These are phyloP conservation scores for Luperina nickerlii DNA, from an alignment of 2,888 invertebrate species.

Conservation along the genomic window DNA sequence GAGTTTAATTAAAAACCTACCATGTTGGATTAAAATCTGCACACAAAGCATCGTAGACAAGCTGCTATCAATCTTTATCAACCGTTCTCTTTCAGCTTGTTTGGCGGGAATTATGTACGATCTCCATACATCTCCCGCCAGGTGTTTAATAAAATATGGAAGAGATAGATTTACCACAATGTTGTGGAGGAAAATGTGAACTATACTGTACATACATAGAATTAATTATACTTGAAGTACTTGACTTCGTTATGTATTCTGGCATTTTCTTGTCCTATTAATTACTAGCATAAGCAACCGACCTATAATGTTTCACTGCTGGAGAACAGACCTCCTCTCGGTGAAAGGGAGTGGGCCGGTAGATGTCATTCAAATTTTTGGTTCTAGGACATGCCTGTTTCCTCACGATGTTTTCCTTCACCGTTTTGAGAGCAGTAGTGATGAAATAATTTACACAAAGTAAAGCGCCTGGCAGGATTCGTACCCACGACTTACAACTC, in stretches of 20 bases:
- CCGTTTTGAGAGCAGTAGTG: neutral
- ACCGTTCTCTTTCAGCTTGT: constrained; percentile 30
- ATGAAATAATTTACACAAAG: neutral
- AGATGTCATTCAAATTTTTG: neutral
- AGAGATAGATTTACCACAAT: constrained; percentile 33
- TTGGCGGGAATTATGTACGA: constrained; percentile 73
- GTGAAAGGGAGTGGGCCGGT: neutral
- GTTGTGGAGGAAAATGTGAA: neutral
- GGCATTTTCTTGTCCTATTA: neutral
- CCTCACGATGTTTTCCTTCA: neutral
- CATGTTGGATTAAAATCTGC: neutral
- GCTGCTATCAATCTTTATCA: constrained; percentile 45
- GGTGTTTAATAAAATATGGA: constrained; percentile 63
- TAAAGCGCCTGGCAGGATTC: neutral
- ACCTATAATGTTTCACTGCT: neutral
- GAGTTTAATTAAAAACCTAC: neutral
- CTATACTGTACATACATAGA: too few species aligned
- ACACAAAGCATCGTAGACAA: constrained; percentile 15
- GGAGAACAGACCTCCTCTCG: neutral
- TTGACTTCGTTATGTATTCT: neutral
- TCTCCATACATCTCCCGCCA: constrained; percentile 68
- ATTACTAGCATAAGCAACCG: neutral
- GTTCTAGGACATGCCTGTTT: neutral
- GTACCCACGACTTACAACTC: neutral
- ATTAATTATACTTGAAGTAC: neutral